Evolutionary conservation across 2,888 invertebrate species (phyloP).

Genomic region (Leptogaster cylindrica): DNA sequence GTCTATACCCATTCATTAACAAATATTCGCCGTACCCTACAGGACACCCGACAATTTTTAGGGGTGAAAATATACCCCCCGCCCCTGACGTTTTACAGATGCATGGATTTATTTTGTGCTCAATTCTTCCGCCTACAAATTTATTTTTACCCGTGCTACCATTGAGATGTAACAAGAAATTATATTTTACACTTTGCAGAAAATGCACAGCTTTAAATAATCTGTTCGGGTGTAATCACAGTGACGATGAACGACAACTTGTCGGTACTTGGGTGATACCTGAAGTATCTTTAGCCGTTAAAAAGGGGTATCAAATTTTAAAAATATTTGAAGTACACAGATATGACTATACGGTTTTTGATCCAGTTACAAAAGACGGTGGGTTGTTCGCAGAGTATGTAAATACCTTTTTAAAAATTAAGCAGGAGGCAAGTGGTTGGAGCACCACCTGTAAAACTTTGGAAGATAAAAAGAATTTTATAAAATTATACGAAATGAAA

Average conservation of each 20-base stretch:
- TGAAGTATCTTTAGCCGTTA: neutral
- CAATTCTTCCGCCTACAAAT: slow-evolving; percentile 10
- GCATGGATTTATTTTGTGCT: slow-evolving; percentile 31
- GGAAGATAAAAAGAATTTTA: neutral
- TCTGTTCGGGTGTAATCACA: neutral
- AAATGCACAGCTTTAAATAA: neutral
- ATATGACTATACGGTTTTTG: slow-evolving; percentile 15
- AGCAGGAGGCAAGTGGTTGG: slow-evolving; percentile 29
- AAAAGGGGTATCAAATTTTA: slow-evolving; percentile 13
- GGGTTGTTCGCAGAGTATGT: slow-evolving; percentile 35
- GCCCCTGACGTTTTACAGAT: neutral
- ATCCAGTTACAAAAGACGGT: slow-evolving; percentile 20
- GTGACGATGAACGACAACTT: neutral
- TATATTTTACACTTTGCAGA: slow-evolving; percentile 18
- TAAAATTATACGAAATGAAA: slow-evolving; percentile 1
- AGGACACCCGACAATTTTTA: slow-evolving; percentile 18
- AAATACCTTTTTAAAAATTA: slow-evolving; percentile 32
- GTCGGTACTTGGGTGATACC: neutral
- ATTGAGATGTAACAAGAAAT: slow-evolving; percentile 4
- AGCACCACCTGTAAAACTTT: neutral
- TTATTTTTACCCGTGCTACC: slow-evolving; percentile 27
- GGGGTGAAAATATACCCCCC: slow-evolving; percentile 10
- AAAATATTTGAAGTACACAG: slow-evolving; percentile 24
- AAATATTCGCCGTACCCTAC: slow-evolving; percentile 27
- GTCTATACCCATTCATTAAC: slow-evolving; percentile 23